Evolutionary conservation across 2,888 invertebrate species (phyloP).

Genomic region (Mechanitis mazaeus): DNA sequence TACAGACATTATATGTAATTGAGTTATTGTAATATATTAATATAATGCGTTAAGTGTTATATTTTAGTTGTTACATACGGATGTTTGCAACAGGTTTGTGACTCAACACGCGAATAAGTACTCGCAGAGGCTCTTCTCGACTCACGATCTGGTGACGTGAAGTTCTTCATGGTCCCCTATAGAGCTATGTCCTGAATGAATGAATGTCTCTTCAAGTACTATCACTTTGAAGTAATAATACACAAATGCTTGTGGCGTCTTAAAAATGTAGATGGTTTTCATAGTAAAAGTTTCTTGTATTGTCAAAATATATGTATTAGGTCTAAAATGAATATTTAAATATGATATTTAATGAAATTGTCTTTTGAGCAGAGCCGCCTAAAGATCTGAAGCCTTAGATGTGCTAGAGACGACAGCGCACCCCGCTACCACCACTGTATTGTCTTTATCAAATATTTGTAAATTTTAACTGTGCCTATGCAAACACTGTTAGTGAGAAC

Average conservation of each 20-base stretch:
- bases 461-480: not conserved
- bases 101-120: not conserved
- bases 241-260: not conserved
- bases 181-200: not conserved
- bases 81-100: not conserved
- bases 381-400: constrained; percentile 21
- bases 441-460: constrained; percentile 2
- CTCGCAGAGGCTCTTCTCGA: not conserved
- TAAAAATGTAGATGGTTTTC: too few relatives aligned
- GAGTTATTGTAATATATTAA: constrained; percentile 8
- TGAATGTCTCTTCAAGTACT: not conserved
- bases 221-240: not conserved
- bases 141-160: not conserved
- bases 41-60: not conserved
- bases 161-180: not conserved
- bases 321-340: too few relatives aligned
- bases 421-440: not conserved
- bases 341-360: constrained; percentile 20
- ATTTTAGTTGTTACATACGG: not conserved
- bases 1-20: constrained; percentile 7
- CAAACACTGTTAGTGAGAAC: too few relatives aligned
- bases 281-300: too few relatives aligned
- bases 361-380: constrained; percentile 22
- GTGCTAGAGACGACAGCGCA: not conserved
- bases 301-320: too few relatives aligned